These are phyloP conservation scores for Isaurus tuberculatus DNA, from an alignment of 92 coral and sea anemone genomes.

Conservation along the genomic window DNA sequence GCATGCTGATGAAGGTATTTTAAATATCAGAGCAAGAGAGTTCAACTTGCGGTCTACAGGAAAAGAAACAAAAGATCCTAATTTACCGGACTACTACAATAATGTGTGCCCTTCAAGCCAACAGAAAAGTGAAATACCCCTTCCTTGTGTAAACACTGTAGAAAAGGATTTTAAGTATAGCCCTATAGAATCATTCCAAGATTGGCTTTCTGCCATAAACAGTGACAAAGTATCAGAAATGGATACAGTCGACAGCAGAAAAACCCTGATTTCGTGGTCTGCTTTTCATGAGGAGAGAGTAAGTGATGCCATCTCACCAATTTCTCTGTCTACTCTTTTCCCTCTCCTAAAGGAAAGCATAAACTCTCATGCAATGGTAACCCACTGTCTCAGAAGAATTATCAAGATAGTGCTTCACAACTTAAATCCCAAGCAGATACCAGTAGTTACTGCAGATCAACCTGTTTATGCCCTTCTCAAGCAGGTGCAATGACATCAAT, in stretches of 20 bases:
- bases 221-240: no score
- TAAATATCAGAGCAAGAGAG: neutral
- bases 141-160: no score
- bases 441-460: slow-evolving; percentile 42
- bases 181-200: no score
- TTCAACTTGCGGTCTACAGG: neutral
- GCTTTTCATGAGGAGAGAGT: slow-evolving; percentile 16
- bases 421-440: slow-evolving; percentile 33
- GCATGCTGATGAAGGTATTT: neutral
- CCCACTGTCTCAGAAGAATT: slow-evolving; percentile 36
- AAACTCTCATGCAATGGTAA: slow-evolving; percentile 13
- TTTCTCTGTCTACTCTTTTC: slow-evolving; percentile 12
- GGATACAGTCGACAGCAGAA: neutral
- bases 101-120: no score
- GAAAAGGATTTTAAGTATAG: no score
- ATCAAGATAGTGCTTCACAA: slow-evolving; percentile 6
- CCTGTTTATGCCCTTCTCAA: slow-evolving; percentile 36
- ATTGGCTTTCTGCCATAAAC: no score
- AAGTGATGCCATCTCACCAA: neutral
- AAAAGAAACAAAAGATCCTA: neutral
- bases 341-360: neutral
- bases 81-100: no score
- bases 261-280: slow-evolving; percentile 18
- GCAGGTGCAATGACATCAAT: no score
- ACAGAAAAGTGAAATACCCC: no score